Evolutionary conservation across 2,888 invertebrate species (phyloP), one percentile per base, ranked within the genome.

Genomic region (Seira musarum): DNA sequence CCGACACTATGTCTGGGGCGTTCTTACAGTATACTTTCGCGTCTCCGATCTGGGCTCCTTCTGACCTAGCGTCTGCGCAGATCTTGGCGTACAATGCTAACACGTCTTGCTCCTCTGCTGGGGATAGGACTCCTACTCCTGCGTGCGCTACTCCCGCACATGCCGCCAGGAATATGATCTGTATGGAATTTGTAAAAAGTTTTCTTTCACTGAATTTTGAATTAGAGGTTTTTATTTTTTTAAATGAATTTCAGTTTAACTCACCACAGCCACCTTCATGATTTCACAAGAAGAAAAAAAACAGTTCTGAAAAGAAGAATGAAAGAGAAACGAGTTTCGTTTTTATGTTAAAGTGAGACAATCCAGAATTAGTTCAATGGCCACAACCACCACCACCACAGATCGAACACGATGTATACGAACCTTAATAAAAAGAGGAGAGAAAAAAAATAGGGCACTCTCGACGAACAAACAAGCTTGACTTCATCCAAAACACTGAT

Each of bases 21-120:
- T 66, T 66, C 24, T 82, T 82, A 61, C 82, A 82, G 70, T 70
- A 82, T 1, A 82, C 67, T 22, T 53, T 69, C 22, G 74, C 24
- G 17, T 74, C 82, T 19, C 82, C 82, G 15, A 70, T 5, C 22
- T 82, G 70, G 35, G 70, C 49, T 0, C 74, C 75, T 65, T 82
- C 82, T 0, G 66, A 61, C 21, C 78, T 6, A 0, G n/a, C 24
- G 10, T 69, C 60, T 0, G 66, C 24, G 53, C 82, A 82, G 5
- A 79, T 22, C 30, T 79, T 78, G 0, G 22, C 63, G 35, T 57
- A 82, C 3, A 82, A 40, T 0, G 57, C 22, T 5, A 82, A 70
- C 8, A 71, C 78, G 15, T 81, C 81, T 35, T 71, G 22, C n/a
- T 81, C 81, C 22, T 76, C 81, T 1, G 76, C 72, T 15, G 61